Conservation (phyloP, 2,797 vertebrate species). For the Galagoides demidoff region DNA sequence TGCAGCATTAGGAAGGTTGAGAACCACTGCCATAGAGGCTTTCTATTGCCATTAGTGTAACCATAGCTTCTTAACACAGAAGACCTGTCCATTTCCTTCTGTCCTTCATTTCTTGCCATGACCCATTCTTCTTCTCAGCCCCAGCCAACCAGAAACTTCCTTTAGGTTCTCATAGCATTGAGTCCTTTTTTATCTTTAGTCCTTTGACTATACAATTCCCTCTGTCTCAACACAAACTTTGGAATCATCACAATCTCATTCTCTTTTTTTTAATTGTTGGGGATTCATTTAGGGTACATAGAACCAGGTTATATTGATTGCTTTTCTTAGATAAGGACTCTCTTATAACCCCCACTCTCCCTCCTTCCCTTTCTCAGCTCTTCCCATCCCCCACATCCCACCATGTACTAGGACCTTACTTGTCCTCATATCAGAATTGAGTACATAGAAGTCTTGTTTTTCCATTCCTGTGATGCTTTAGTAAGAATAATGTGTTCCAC, state of each 20-base stretch:
- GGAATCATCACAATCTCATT: background rate
- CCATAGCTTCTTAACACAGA: background rate
- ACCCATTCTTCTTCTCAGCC: background rate
- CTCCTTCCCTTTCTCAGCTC: too few species aligned
- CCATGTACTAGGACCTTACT: too few species aligned
- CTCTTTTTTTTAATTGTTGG: background rate
- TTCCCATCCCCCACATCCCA: too few species aligned
- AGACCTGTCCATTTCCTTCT: background rate
- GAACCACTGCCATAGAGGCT: background rate
- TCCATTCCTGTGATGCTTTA: too few species aligned
- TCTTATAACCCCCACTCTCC: too few species aligned
- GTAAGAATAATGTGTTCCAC: too few species aligned
- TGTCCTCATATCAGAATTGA: too few species aligned
- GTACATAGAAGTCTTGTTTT: too few species aligned
- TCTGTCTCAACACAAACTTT: background rate
- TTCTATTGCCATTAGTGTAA: background rate
- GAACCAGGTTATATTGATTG: too few species aligned
- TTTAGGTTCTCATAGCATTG: background rate
- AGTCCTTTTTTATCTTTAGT: background rate
- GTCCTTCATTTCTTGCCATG: background rate
- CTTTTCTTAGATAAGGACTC: too few species aligned
- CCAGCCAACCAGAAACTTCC: background rate
- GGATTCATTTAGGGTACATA: too few species aligned
- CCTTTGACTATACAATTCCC: background rate
- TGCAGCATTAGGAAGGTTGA: too few species aligned